Base-by-base conservation (phyloP, 2,113 vertebrate genomes). In the Rhynchopsitta pachyrhyncha region DNA sequence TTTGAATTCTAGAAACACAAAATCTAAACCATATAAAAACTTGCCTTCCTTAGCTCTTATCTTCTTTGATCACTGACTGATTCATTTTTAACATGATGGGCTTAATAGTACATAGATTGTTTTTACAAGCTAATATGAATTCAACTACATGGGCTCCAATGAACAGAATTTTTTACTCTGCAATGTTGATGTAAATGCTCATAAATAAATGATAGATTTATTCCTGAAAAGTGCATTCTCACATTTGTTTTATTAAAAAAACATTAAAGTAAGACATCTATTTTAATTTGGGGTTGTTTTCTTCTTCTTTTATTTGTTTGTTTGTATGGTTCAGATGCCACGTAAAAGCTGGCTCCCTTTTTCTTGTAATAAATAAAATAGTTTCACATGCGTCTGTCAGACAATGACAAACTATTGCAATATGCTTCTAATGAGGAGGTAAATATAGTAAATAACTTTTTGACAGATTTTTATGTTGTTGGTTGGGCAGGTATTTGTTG, bases 51-150 rank as follows among this genome's bases (percentile, higher is more conserved):
- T 35, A 49, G 28, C 37, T 93, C 57, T 86, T 85, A 35, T 49
- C n/a, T 92, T 91, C 41, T 78, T 35, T 67, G 64, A 81, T 52
- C 62, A 74, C 28, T 68, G 71, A 81, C 8, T 91, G 78, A 92
- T 95, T 91, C 73, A 73, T 71, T 49, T 92, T 79, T 29, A 35
- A 85, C 64, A 73, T 39, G 55, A 74, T 35, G 50, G 63, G 80
- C 46, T 84, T 59, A 47, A 57, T 92, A 93, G 79, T 79, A 42
- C 68, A 64, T 33, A 94, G 67, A 95, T 89, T 69, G 66, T 68
- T 88, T 85, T 28, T 80, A 96, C 70, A 91, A 94, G 92, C 88
- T 96, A 52, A 97, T 94, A 90, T 80, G 66, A 93, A 97, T 97
- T 97, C 95, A 83, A 15, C 47, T 75, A 52, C 92, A 86, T 39